Evolutionary conservation across 2,888 invertebrate species (phyloP), one percentile per base, ranked within the genome.

Genomic region (Polylopha cassiicola): DNA sequence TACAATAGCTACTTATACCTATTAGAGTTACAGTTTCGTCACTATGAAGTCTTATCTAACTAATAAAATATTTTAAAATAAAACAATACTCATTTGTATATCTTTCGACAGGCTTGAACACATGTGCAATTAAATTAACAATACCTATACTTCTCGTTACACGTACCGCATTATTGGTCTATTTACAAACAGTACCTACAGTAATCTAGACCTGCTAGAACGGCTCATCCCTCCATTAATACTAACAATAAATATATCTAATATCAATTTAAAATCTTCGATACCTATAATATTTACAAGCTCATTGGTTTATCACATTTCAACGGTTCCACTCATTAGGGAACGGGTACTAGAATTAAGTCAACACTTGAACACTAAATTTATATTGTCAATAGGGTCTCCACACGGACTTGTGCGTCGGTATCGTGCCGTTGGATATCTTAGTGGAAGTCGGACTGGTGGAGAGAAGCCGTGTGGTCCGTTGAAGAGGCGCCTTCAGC

Each of bases 331-430:
- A 61, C 58, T 23, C 43, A 37, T 45, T 27, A 44, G 51, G 56
- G 34, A 34, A 56, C 64, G 68, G 66, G 62, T 50, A 53, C 55
- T 62, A 58, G 52, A 58, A 51, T 43, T 45, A 48, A 39, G 36
- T 50, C 51, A 52, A 43, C 52, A 49, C 51, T 61, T 56, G 65
- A 59, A 38, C 58, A 64, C 64, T 61, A 54, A 23, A 41, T n/a
- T n/a, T n/a, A n/a, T n/a, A 66, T 36, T 52, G 68, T 84, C 86
- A 92, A 86, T 92, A 92, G 39, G 92, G 92, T 58, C 92, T 79
- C 92, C 92, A 92, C 17, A 92, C 92, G 7, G 89, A 88, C 80
- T 92, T 92, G 44, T 89, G 87, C 28, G 87, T 77, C 15, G 87
- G 73, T 65, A 88, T 86, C 46, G 82, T 64, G 31, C 87, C 79